Evolutionary conservation across 2,888 invertebrate species (phyloP).

Genomic region (Heterodera filipjevi): DNA sequence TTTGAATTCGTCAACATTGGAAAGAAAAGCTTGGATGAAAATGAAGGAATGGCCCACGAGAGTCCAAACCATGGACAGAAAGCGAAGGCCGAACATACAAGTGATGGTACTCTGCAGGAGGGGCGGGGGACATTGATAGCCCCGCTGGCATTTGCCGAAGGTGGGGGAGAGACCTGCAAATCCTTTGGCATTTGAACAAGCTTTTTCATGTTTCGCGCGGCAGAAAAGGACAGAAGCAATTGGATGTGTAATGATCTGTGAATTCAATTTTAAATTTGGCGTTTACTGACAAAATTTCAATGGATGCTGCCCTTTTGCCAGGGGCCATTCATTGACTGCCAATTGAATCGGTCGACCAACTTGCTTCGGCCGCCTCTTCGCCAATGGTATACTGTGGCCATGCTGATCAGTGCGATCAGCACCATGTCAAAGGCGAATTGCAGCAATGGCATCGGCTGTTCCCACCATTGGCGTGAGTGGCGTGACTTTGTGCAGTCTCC

Average conservation of each 20-base stretch:
- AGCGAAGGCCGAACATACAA: slow-evolving; percentile 62
- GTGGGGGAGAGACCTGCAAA: slow-evolving; percentile 43
- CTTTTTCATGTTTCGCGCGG: slow-evolving; percentile 55
- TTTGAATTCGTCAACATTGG: slow-evolving; percentile 63
- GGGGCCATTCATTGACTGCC: background rate
- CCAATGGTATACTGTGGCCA: slow-evolving; percentile 62
- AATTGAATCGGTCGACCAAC: slow-evolving; percentile 29
- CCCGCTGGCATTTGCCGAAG: too few relatives aligned
- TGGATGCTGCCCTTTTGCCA: background rate
- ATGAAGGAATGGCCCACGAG: slow-evolving; percentile 64
- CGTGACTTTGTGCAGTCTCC: slow-evolving; percentile 60
- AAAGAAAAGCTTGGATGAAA: slow-evolving; percentile 62
- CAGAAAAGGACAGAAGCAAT: slow-evolving; percentile 59
- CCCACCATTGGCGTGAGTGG: slow-evolving; percentile 54
- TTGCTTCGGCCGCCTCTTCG: slow-evolving; percentile 57
- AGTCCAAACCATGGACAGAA: slow-evolving; percentile 64
- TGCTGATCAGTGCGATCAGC: slow-evolving; percentile 51
- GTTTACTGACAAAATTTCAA: background rate
- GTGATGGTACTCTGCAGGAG: slow-evolving; percentile 51
- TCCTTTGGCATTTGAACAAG: slow-evolving; percentile 62
- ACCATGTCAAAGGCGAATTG: slow-evolving; percentile 61
- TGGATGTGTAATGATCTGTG: slow-evolving; percentile 55
- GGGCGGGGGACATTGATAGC: too few relatives aligned
- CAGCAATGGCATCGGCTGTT: slow-evolving; percentile 56
- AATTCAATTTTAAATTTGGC: slow-evolving; percentile 21